Conservation (phyloP, 2,888 invertebrate genomes). For the Notocelia uddmanniana region DNA sequence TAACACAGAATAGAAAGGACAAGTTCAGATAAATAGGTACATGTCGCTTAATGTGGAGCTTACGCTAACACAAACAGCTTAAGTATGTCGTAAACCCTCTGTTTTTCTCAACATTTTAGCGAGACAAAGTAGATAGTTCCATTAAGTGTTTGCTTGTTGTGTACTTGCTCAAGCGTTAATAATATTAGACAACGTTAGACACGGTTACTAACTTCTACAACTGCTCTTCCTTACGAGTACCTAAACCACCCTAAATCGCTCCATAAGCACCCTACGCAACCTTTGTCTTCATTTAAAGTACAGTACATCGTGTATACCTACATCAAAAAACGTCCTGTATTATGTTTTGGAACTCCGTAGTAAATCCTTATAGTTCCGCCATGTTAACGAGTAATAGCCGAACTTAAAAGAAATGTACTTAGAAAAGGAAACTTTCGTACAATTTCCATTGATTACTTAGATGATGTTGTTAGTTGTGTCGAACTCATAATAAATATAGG, state of each 20-base stretch:
- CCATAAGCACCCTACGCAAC: too few species aligned
- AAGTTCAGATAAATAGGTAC: conserved; percentile 3
- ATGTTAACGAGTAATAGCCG: too few species aligned
- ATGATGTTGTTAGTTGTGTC: too few species aligned
- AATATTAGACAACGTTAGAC: not conserved
- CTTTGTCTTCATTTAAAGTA: not conserved
- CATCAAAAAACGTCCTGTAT: too few species aligned
- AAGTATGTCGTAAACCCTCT: conserved; percentile 15
- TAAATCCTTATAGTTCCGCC: too few species aligned
- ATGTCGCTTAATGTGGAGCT: conserved; percentile 22
- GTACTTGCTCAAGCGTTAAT: not conserved
- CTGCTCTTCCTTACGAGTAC: not conserved
- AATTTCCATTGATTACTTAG: too few species aligned
- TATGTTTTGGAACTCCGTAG: too few species aligned
- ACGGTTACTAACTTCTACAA: not conserved
- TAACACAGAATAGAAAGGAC: not conserved
- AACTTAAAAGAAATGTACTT: too few species aligned
- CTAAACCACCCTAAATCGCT: too few species aligned
- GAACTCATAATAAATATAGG: too few species aligned
- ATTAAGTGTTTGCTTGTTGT: conserved; percentile 4
- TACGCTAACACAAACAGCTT: conserved; percentile 24
- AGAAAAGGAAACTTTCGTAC: too few species aligned
- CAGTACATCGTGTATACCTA: not conserved
- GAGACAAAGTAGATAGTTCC: conserved; percentile 1
- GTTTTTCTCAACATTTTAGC: conserved; percentile 27